Conservation (phyloP, 2,888 invertebrate genomes). For the Agriopis leucophaearia region DNA sequence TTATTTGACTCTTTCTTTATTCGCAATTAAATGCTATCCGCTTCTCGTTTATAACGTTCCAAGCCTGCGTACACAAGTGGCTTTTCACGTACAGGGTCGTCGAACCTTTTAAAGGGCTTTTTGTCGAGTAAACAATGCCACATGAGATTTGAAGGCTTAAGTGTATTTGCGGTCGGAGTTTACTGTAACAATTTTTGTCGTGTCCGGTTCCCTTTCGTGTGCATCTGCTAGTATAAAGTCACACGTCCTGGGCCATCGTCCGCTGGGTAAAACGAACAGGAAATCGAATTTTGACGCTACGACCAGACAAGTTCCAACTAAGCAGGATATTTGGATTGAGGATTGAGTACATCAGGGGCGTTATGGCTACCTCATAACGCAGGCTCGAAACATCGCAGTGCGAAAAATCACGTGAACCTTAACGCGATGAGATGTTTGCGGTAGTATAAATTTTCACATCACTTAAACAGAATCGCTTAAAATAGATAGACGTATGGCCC, state of each 20-base stretch:
- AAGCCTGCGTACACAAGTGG: slow-evolving; percentile 50
- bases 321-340: slow-evolving; percentile 57
- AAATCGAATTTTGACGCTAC: slow-evolving; percentile 65
- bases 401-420: too few relatives aligned
- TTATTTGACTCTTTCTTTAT: slow-evolving; percentile 67
- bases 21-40: slow-evolving; percentile 58
- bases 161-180: slow-evolving; percentile 61
- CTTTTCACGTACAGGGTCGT: slow-evolving; percentile 67
- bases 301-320: slow-evolving; percentile 57
- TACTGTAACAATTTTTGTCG: slow-evolving; percentile 54
- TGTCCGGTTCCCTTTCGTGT: slow-evolving; percentile 39
- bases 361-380: too few relatives aligned
- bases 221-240: slow-evolving; percentile 41
- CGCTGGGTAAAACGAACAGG: slow-evolving; percentile 61
- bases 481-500: too few relatives aligned
- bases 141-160: slow-evolving; percentile 58
- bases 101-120: slow-evolving; percentile 69
- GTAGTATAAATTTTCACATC: too few relatives aligned
- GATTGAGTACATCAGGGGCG: slow-evolving; percentile 61
- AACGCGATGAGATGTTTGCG: too few relatives aligned
- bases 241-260: slow-evolving; percentile 41
- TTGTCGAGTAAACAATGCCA: slow-evolving; percentile 71
- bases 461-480: too few relatives aligned
- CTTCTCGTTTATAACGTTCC: slow-evolving; percentile 54
- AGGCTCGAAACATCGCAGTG: too few relatives aligned